Evolutionary conservation across 2,888 invertebrate species (phyloP), one percentile per base, ranked within the genome.

Genomic region (Drosophila peninsularis): DNA sequence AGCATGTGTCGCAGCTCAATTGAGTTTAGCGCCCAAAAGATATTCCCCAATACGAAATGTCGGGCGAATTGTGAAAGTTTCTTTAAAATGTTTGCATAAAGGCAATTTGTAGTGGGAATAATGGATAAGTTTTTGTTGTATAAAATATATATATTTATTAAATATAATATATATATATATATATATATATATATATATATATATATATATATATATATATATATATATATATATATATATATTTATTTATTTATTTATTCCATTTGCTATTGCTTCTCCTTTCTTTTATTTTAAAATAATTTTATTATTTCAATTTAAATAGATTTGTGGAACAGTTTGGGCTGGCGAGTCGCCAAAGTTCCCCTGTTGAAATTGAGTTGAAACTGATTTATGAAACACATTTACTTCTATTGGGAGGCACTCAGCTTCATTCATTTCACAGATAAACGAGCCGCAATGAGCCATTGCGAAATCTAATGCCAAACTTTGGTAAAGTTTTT

Each of bases 391-490:
- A 54, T 54, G 54, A 30, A 54, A 32, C 54, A 32, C 30, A 32
- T 41, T 32, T 41, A 14, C 19, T 3, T 41, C 49, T 44, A 55
- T 56, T 56, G 14, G 60, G 60, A 53, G 62, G 64, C 62, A 69
- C 69, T 72, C 71, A 79, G 76, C 70, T 79, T 85, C 70, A 57
- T 79, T 79, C 75, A 69, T 79, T 78, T 82, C 70, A 75, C 85
- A 86, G 86, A 83, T 86, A 83, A 86, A 62, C 83, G 83, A 64
- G 83, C 75, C 71, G 73, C 80, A 81, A 76, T 78, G 78, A 80
- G 70, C 70, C 85, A 75, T 76, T 67, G 71, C 66, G 72, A 71
- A 75, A 87, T 82, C 69, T 82, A 78, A 81, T 73, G 69, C 75
- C 36, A 71, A 80, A 82, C 50, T 78, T 75, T 74, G 80, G 63